Evolutionary conservation across 1,140 invertebrate species (phyloP).

Genomic region (Bathynomus jamesi): DNA sequence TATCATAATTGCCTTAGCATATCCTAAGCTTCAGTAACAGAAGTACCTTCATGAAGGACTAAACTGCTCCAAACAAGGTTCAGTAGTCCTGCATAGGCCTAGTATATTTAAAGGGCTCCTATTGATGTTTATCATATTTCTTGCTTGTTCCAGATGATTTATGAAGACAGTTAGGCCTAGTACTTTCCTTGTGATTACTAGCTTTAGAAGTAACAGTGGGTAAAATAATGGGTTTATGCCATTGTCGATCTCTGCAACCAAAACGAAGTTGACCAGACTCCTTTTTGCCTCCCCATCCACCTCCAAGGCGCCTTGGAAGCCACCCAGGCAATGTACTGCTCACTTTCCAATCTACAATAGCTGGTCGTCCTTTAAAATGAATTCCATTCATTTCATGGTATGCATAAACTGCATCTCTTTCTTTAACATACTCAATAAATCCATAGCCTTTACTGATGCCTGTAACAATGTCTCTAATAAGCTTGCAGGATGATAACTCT

Average conservation of each 20-base stretch:
- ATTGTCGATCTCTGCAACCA: slow-evolving; percentile 68
- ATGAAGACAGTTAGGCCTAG: no score
- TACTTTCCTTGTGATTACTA: no score
- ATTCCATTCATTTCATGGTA: slow-evolving; percentile 54
- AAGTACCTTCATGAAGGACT: no score
- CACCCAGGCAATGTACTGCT: slow-evolving; percentile 59
- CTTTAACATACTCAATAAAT: slow-evolving; percentile 69
- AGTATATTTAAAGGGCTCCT: background rate
- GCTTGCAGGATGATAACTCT: slow-evolving; percentile 55
- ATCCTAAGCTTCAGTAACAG: no score
- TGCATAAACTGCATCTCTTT: slow-evolving; percentile 54
- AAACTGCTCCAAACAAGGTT: no score
- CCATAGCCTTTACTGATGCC: slow-evolving; percentile 73
- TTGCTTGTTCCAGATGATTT: no score
- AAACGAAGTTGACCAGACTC: slow-evolving; percentile 82
- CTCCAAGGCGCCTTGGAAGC: slow-evolving; percentile 73
- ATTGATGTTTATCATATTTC: no score
- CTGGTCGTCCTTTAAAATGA: slow-evolving; percentile 56
- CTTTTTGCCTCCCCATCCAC: slow-evolving; percentile 77
- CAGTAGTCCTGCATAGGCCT: no score
- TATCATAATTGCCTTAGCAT: no score
- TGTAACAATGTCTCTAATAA: slow-evolving; percentile 73
- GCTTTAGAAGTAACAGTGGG: no score
- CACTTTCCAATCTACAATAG: slow-evolving; percentile 53
- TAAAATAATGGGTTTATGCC: slow-evolving; percentile 28